Percentiles rank a stretch among this genome's conserved stretches.
phyloP scores from a whole-genome alignment of 1,140 invertebrate species.

The Dreissena rostriformis region DNA sequence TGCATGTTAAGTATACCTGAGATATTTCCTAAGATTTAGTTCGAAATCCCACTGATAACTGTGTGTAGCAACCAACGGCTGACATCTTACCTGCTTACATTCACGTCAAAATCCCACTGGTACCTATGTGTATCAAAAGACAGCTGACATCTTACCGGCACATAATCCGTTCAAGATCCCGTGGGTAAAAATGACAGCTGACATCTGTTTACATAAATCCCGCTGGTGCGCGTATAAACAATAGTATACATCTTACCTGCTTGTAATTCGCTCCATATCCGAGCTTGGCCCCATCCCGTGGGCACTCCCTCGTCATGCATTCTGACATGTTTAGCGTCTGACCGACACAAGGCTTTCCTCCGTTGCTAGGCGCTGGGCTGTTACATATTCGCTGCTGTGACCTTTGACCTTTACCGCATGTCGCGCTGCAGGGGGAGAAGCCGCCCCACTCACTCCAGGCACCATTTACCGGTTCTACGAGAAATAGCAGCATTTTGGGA shows the following conservation, averaged over 20 bases:
- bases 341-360: conserved; percentile 66
- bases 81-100: too few species aligned
- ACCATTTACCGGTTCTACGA: conserved; percentile 63
- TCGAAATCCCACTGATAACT: too few species aligned
- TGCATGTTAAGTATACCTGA: too few species aligned
- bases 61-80: too few species aligned
- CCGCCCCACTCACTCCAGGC: conserved; percentile 70
- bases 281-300: neutral
- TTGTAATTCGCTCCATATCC: neutral
- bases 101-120: too few species aligned
- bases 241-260: neutral
- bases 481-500: neutral
- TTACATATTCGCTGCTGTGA: conserved; percentile 67
- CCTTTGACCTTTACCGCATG: conserved; percentile 69
- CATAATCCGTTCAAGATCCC: too few species aligned
- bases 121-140: too few species aligned
- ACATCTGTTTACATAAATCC: too few species aligned
- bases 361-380: conserved; percentile 67
- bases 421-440: conserved; percentile 64
- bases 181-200: too few species aligned
- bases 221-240: too few species aligned
- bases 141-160: too few species aligned
- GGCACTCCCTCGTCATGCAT: neutral
- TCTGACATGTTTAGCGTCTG: neutral
- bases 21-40: too few species aligned